Evolutionary conservation across 2,888 invertebrate species (phyloP), one percentile per base, ranked within the genome.

Genomic region (Acanthopleura granulata): DNA sequence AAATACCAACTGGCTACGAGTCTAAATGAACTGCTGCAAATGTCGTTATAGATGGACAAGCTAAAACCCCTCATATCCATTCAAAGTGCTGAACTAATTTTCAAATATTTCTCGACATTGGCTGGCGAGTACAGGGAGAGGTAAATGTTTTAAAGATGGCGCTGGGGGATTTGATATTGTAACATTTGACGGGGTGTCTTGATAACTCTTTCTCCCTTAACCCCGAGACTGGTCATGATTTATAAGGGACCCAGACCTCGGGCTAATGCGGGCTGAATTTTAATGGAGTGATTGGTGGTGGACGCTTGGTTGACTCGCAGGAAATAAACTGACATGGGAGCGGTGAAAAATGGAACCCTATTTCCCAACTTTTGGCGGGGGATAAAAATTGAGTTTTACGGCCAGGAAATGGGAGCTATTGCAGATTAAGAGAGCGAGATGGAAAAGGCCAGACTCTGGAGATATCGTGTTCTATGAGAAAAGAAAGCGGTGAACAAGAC

Each of bases 311-410:
- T 66, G 66, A 27, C 29, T 66, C 29, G 27, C 66, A 66, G 66
- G 66, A 66, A 66, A 66, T 66, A 66, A 66, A 16, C 22, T 66
- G 66, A 66, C 66, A 66, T 27, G 66, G 29, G 29, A 66, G 29
- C 27, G 66, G 66, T 66, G 66, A 66, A 66, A 66, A 66, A 66
- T 66, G 22, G 66, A 15, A 27, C n/a, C 27, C 25, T 66, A 66
- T 66, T 66, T 66, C 66, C 66, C 22, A 66, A 22, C 16, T 66
- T 66, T 66, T 22, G 66, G 25, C 25, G 66, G 66, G 66, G 66
- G 57, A 12, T 66, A 66, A 66, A 66, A 66, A 66, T 66, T 66
- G 66, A 66, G 66, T 66, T 66, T 66, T 66, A 66, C 22, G 29
- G 16, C 29, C 66, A 66, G 66, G 66, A 66, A 66, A 66, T 66